Percentiles rank a stretch among this genome's conserved stretches.
Evolutionary conservation across 2,888 invertebrate genomes (phyloP).

Genomic region (Lamellibrachia satsuma): DNA sequence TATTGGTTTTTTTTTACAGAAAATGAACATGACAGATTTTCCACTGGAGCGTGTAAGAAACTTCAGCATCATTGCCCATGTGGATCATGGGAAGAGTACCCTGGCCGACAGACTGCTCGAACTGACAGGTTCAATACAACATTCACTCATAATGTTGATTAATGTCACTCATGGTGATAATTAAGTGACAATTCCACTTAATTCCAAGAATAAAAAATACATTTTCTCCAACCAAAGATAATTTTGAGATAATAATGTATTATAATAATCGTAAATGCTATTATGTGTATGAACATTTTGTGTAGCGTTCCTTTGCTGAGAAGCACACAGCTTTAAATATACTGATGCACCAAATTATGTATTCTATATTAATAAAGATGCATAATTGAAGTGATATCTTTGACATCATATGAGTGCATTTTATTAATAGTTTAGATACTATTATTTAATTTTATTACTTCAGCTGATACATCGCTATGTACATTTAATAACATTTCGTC

Average conservation of each 20-base stretch:
- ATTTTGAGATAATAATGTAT: no score
- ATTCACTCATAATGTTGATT: neutral
- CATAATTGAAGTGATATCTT: no score
- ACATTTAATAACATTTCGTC: no score
- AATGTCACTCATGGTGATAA: neutral
- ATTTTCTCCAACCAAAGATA: no score
- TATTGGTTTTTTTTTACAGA: constrained; percentile 21
- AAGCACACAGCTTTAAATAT: neutral
- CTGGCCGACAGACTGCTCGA: constrained; percentile 94
- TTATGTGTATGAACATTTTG: neutral
- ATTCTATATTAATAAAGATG: no score
- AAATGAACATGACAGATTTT: constrained; percentile 55
- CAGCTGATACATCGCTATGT: no score
- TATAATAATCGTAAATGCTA: no score
- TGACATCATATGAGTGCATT: no score
- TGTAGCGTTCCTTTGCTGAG: neutral
- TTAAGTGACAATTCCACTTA: neutral
- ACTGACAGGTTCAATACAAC: constrained; percentile 75
- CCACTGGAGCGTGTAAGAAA: constrained; percentile 77
- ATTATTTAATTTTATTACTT: no score
- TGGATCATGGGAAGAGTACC: constrained; percentile 98
- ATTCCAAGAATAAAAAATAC: neutral
- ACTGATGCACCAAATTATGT: neutral
- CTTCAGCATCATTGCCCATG: constrained; percentile 98
- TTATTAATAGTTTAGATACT: no score